Base-by-base conservation (phyloP, 2,797 vertebrate species). In the Dendrocincla tyrannina region DNA sequence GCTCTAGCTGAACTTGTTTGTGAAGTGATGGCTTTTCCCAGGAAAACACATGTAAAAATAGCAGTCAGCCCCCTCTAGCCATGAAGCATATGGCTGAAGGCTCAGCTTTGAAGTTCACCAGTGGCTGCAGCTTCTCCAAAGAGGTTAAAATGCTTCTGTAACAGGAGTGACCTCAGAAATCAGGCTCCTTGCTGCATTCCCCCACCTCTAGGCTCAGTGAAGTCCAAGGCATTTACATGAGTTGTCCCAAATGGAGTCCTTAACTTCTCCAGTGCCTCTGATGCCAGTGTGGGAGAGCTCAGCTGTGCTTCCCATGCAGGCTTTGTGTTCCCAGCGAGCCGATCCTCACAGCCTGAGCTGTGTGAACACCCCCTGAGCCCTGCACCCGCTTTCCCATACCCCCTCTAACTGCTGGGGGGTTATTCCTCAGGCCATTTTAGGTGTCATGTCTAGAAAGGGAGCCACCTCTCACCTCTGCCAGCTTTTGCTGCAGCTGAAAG, bases 111-210 rank as follows among this genome's bases (percentile, higher is more conserved):
- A 74, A 78, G 73, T 24, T 67, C 24, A 27, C 39, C 32, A n/a
- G 53, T 73, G 74, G 39, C 62, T 90, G 68, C 52, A 77, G 56
- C 55, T 69, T 62, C 47, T 83, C 69, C 69, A 62, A 10, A 67
- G 46, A 77, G 32, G 47, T 56, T 60, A 24, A 87, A 93, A 82
- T 12, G 19, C 75, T 55, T 69, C 62, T 73, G 30, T 50, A 33
- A 33, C 13, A 47, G 42, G 27, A 66, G 30, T 52, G 50, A 76
- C 80, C 47, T 19, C 60, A 62, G 74, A n/a, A 44, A 58, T 33
- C 0, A 0, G 30, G 69, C 33, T 84, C 20, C 4, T 20, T 28
- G 4, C 10, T 55, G n/a, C 8, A 4, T 72, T 81, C 44, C 17
- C 35, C 27, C 37, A 39, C 25, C 33, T 30, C 33, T 13, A n/a